A percentile compares a stretch with the other conserved stretches of the same genome.
Conservation (phyloP, 92 coral and sea anemone genomes). For the Hydrozoanthus gracilis region DNA sequence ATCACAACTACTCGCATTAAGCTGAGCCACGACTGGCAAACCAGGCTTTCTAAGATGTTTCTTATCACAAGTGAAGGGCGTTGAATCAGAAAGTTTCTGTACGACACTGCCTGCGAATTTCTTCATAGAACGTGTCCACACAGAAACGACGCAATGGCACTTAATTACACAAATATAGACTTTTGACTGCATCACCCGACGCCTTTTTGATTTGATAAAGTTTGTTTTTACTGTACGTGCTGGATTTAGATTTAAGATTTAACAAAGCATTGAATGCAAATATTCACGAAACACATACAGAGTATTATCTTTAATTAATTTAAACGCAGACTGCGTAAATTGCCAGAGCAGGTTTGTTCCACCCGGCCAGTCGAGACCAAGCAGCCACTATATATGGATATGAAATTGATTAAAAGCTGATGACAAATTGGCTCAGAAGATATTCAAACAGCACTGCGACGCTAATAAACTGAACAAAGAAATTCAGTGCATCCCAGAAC, state of each 20-base stretch:
- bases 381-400: not conserved
- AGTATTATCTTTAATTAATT: not conserved
- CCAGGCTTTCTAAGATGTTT: no score
- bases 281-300: not conserved
- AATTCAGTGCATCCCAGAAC: not conserved
- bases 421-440: not conserved
- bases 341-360: not conserved
- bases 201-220: conserved; percentile 1
- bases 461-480: no score
- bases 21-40: no score
- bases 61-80: no score
- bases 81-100: no score
- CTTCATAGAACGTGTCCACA: no score
- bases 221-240: not conserved
- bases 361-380: not conserved
- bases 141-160: not conserved
- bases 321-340: not conserved
- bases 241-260: not conserved
- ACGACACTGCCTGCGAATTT: no score
- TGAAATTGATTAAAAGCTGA: not conserved
- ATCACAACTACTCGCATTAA: no score
- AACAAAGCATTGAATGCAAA: conserved; percentile 5
- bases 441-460: not conserved
- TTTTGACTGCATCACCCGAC: not conserved
- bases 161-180: not conserved